phyloP scores from a whole-genome alignment of 2,113 vertebrate genomes.

The Thoracochromis brauschi region DNA sequence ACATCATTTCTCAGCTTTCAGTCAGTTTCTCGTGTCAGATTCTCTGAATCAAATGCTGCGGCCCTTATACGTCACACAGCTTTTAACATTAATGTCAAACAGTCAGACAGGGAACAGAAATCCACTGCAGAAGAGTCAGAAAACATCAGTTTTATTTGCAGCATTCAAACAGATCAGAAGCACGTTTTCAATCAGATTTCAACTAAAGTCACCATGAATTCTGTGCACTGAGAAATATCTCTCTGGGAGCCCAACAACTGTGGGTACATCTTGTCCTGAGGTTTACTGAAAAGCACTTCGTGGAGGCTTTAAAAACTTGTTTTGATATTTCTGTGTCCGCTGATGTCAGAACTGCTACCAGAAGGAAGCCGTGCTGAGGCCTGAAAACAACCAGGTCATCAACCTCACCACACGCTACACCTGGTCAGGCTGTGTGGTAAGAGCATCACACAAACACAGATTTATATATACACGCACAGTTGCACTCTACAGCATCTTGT shows the following conservation, averaged over 20 bases:
- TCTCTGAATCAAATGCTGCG: not conserved
- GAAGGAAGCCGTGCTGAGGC: conserved; percentile 86
- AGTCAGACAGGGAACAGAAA: not conserved
- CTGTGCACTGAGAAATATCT: not conserved
- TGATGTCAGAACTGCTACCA: conserved; percentile 79
- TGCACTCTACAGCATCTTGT: not conserved
- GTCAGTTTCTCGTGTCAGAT: not conserved
- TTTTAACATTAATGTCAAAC: not conserved
- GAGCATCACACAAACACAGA: not conserved
- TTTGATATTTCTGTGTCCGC: not conserved
- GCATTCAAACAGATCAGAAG: not conserved
- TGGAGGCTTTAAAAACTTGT: not conserved
- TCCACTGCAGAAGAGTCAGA: not conserved
- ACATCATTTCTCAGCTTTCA: not conserved
- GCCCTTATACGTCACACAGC: not conserved
- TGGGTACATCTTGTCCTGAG: not conserved
- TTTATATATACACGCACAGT: not conserved
- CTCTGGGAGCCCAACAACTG: not conserved
- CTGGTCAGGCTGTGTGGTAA: conserved; percentile 89
- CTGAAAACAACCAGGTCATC: conserved; percentile 92
- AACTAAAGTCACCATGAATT: not conserved
- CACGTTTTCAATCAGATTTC: not conserved
- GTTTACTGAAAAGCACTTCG: not conserved
- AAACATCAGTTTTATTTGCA: conserved; percentile 1
- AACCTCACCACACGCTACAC: conserved; percentile 89